Conservation (phyloP, 1,140 invertebrate species). For the Tyrophagus putrescentiae region DNA sequence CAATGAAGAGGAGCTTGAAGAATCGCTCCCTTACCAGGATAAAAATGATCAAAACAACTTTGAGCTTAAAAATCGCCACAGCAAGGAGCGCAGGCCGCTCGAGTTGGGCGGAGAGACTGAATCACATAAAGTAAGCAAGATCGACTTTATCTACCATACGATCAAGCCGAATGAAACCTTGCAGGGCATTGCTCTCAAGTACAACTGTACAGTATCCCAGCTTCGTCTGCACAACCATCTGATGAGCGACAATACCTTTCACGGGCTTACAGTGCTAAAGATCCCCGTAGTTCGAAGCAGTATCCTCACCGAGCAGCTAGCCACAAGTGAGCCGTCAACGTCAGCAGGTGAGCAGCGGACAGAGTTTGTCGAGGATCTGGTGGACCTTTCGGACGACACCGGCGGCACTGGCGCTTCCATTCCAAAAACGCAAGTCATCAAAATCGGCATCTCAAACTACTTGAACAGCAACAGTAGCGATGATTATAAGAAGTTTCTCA, state of each 20-base stretch:
- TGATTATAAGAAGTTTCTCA: slow-evolving; percentile 24
- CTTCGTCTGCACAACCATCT: slow-evolving; percentile 26
- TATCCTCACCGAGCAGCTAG: slow-evolving; percentile 23
- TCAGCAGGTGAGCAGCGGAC: neutral
- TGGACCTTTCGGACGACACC: neutral
- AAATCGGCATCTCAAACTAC: slow-evolving; percentile 24
- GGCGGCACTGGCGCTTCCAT: neutral
- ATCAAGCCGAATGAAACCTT: slow-evolving; percentile 68
- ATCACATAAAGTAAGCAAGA: slow-evolving; percentile 44
- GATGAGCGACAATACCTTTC: slow-evolving; percentile 25
- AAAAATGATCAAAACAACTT: neutral
- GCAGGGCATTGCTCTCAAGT: slow-evolving; percentile 77
- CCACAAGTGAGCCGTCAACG: neutral
- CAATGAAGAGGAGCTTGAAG: slow-evolving; percentile 7
- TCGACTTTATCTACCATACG: slow-evolving; percentile 53
- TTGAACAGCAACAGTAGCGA: slow-evolving; percentile 19
- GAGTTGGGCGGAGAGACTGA: slow-evolving; percentile 52
- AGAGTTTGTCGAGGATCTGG: neutral
- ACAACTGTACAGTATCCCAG: slow-evolving; percentile 59
- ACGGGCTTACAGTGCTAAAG: slow-evolving; percentile 20
- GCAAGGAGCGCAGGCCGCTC: neutral
- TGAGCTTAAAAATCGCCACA: slow-evolving; percentile 7
- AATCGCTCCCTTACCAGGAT: too few species aligned
- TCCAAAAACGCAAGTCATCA: slow-evolving; percentile 12
- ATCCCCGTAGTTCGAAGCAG: slow-evolving; percentile 27